phyloP scores from a whole-genome alignment of 1,140 invertebrate species.

The Solen grandis region DNA sequence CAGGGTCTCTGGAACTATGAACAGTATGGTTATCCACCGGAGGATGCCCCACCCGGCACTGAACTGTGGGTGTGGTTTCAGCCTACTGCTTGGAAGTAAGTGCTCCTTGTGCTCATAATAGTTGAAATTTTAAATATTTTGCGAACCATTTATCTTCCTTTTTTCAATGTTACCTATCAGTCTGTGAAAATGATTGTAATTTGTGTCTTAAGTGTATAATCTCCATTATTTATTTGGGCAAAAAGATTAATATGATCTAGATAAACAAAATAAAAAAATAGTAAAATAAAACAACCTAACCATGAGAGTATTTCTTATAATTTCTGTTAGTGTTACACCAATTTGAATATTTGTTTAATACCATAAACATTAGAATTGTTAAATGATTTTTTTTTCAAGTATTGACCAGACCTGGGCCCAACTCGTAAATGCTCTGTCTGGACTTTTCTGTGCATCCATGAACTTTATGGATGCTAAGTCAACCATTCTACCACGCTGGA shows the following conservation, averaged over 20 bases:
- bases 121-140: not conserved
- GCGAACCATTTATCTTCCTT: not conserved
- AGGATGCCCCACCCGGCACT: constrained; percentile 94
- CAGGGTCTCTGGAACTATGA: constrained; percentile 96
- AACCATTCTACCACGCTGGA: constrained; percentile 91
- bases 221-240: no score
- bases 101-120: no score
- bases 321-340: no score
- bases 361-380: no score
- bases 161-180: not conserved
- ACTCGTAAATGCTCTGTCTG: constrained; percentile 93
- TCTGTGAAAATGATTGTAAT: no score
- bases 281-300: no score
- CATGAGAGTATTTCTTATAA: no score
- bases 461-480: constrained; percentile 97
- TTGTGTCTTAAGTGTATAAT: no score
- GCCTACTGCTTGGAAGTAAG: constrained; percentile 82
- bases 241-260: no score
- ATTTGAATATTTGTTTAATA: no score
- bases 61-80: constrained; percentile 97
- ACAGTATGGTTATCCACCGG: constrained; percentile 94
- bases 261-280: no score
- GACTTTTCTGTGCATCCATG: constrained; percentile 96
- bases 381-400: constrained; percentile 73
- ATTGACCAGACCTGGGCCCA: constrained; percentile 93